phyloP scores from a whole-genome alignment of 2,888 invertebrate species.

The Athalia circularis region DNA sequence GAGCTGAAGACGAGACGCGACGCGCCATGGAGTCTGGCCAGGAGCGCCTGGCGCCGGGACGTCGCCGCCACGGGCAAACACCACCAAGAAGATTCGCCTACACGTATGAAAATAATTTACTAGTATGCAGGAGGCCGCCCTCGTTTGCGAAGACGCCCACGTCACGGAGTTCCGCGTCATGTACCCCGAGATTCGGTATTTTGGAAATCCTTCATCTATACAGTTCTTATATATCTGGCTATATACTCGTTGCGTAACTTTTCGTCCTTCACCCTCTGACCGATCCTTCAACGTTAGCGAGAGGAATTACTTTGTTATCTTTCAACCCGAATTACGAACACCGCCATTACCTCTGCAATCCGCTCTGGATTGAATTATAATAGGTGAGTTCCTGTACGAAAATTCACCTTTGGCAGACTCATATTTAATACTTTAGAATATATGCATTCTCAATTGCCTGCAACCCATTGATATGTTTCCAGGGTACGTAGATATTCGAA shows the following conservation, averaged over 20 bases:
- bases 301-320: too few species aligned
- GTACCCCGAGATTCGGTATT: slow-evolving; percentile 32
- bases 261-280: slow-evolving; percentile 37
- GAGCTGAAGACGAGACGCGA: slow-evolving; percentile 52
- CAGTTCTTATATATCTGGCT: too few species aligned
- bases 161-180: slow-evolving; percentile 28
- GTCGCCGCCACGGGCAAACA: slow-evolving; percentile 53
- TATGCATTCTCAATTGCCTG: too few species aligned
- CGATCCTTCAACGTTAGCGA: slow-evolving; percentile 10
- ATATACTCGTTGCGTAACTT: slow-evolving; percentile 6
- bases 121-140: slow-evolving; percentile 11
- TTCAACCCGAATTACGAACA: slow-evolving; percentile 10
- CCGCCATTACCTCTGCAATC: too few species aligned
- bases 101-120: slow-evolving; percentile 31
- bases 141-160: slow-evolving; percentile 21
- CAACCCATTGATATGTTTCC: too few species aligned
- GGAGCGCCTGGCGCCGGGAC: slow-evolving; percentile 62
- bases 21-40: slow-evolving; percentile 50
- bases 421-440: too few species aligned
- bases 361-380: too few species aligned
- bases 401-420: background rate
- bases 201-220: slow-evolving; percentile 12
- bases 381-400: too few species aligned
- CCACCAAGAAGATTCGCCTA: slow-evolving; percentile 20
- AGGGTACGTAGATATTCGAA: too few species aligned